Base-by-base conservation (phyloP, 2,888 invertebrate genomes). In the Campoplex capitator region DNA sequence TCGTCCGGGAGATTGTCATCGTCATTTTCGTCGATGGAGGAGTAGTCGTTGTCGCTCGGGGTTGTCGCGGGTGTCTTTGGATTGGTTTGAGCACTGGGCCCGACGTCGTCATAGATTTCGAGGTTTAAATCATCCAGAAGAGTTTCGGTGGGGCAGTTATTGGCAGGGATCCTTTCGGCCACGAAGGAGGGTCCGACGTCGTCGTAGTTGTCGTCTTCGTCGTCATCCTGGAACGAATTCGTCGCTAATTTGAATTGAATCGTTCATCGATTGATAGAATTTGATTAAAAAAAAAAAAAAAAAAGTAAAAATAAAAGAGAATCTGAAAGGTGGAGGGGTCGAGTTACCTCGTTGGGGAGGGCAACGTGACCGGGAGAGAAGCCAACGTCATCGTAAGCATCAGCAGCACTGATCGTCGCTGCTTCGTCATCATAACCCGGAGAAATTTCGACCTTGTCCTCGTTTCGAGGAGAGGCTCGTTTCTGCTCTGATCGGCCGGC, bases 371-470 rank as follows among this genome's bases (percentile, higher is more conserved):
- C 62, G 6, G 62, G 62, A 7, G 62, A 62, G 62, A 62, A 86
- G 81, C 89, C 76, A 7, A 93, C 92, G 73, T 93, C 93, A 80
- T 93, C 93, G 77, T 89, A 89, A 74, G 88, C 54, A 42, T 84
- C 84, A 13, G 62, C 84, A 13, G 62, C 32, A 32, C 32, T 62
- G 62, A 6, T 62, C 32, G 32, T 32, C 32, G 32, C 16, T 7
- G 62, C 16, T 62, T 62, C 62, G 62, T 62, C 62, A 62, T 62
- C 62, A 16, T 62, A 32, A 7, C 6, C 62, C 62, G 62, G 62
- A 62, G 62, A 62, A 62, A 62, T 62, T 62, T 62, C 62, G 62
- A 62, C 62, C 62, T 62, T 62, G 32, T 32, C 32, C 62, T 62
- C 62, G 62, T 62, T 62, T 62, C 62, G 62, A 62, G 62, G 62